Evolutionary conservation across 2,113 vertebrate species (phyloP), one percentile per base, ranked within the genome.

Genomic region (Leptocoma aspasia): DNA sequence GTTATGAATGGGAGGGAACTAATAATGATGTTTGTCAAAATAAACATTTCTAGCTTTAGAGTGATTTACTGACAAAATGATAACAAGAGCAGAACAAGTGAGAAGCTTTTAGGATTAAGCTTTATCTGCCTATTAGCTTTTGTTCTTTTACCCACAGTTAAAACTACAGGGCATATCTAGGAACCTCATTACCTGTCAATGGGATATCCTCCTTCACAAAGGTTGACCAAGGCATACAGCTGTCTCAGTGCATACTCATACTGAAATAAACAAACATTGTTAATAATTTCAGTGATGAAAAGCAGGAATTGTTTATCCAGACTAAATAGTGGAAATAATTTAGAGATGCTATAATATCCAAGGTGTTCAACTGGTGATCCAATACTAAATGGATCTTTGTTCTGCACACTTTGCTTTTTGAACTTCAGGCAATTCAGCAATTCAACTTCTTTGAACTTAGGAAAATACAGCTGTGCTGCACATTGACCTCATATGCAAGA

Each of bases 241-340:
- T 99, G 98, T 92, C 98, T 98, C 96, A 99, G 94, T 8, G 99
- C 99, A 39, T 99, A 99, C 80, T 99, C 99, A 12, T 98, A 99
- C 99, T 99, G 97, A 87, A 99, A 98, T 73, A 98, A 95, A 77
- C 26, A 75, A 54, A 77, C 15, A 64, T 15, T 15, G 63, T 56
- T 66, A 78, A 44, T 10, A 3, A 42, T n/a, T n/a, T 68, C 77
- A 81, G 20, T 44, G 18, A 79, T 13, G 12, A 92, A 65, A 6
- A 89, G 14, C 30, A 87, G 17, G 11, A 54, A 61, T 18, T 60
- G 20, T 57, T 75, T 69, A 92, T 72, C 37, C 65, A 89, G 44
- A 79, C 18, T 42, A 87, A 82, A 87, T 2, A 16, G 16, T 56
- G 23, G 31, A 82, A 92, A 57, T 59, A 65, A 57, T 81, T 82